Conservation (phyloP, 2,888 invertebrate genomes). For the Thecophora atra region DNA sequence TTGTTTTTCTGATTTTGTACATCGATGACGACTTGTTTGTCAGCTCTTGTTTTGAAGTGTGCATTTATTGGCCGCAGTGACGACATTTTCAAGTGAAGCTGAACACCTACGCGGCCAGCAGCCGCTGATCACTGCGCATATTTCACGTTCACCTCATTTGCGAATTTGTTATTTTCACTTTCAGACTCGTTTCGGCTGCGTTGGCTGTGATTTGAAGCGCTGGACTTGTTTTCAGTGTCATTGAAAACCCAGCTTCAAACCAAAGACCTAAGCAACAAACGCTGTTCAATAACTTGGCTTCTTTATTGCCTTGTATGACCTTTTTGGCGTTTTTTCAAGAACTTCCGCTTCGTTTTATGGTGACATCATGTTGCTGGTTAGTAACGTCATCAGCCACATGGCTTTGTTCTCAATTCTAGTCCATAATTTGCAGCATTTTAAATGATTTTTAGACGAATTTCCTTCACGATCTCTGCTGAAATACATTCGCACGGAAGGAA, state of each 20-base stretch:
- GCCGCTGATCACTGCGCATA: not conserved
- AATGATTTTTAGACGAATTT: not conserved
- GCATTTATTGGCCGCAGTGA: constrained; percentile 23
- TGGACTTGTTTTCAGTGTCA: not conserved
- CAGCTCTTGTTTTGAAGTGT: not conserved
- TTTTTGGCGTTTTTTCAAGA: not conserved
- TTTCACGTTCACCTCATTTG: constrained; percentile 16
- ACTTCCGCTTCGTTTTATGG: too few species aligned
- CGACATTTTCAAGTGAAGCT: constrained; percentile 28
- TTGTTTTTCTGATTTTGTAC: too few species aligned
- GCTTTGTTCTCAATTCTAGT: not conserved
- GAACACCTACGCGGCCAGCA: constrained; percentile 12
- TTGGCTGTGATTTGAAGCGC: not conserved
- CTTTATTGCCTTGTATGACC: not conserved
- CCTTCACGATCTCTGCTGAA: not conserved
- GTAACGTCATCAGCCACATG: too few species aligned
- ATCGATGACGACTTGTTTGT: too few species aligned
- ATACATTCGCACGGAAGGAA: not conserved
- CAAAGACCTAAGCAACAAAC: constrained; percentile 14
- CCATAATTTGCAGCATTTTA: not conserved
- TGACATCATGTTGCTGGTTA: too few species aligned
- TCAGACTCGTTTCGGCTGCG: not conserved
- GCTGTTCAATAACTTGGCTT: not conserved
- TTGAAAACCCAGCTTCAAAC: not conserved
- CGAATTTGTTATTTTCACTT: constrained; percentile 12